A percentile compares a stretch with the other conserved stretches of the same genome.
These are phyloP conservation scores for Blera fallax DNA, from an alignment of 2,888 invertebrate species.

Conservation along the genomic window DNA sequence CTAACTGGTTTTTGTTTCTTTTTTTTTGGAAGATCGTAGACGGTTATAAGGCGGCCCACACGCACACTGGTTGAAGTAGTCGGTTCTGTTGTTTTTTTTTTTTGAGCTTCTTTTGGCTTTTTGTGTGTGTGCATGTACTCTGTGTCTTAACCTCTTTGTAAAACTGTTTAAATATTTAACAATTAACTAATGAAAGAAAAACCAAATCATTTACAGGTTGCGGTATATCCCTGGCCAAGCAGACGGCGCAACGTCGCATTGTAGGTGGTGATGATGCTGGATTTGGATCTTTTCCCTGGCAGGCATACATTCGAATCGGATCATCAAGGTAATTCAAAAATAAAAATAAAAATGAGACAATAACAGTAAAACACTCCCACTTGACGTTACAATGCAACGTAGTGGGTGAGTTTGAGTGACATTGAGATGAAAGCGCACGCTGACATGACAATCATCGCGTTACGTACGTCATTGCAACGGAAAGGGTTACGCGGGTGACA, in stretches of 20 bases:
- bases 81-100: slow-evolving; percentile 27
- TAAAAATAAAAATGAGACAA: background rate
- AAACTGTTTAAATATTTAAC: background rate
- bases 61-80: slow-evolving; percentile 18
- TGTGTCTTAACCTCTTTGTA: slow-evolving; percentile 60
- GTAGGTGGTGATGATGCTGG: slow-evolving; percentile 97
- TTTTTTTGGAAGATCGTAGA: slow-evolving; percentile 56
- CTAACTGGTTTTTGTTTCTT: slow-evolving; percentile 65
- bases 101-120: slow-evolving; percentile 33
- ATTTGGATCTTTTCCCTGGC: slow-evolving; percentile 97
- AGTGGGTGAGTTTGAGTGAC: slow-evolving; percentile 31
- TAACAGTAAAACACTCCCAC: slow-evolving; percentile 12
- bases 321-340: slow-evolving; percentile 87
- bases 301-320: slow-evolving; percentile 96
- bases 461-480: background rate
- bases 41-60: slow-evolving; percentile 15
- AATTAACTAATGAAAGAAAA: background rate
- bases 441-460: slow-evolving; percentile 19
- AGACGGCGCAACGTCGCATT: slow-evolving; percentile 93
- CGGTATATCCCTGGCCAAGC: slow-evolving; percentile 92
- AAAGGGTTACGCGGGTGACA: slow-evolving; percentile 15
- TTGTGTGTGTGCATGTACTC: slow-evolving; percentile 41
- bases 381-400: background rate
- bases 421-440: slow-evolving; percentile 19
- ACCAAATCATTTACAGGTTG: slow-evolving; percentile 86